Percentiles rank a stretch among this genome's conserved stretches.
These are phyloP conservation scores for Maylandia zebra DNA, from an alignment of 2,113 vertebrate genomes.

Conservation along the genomic window DNA sequence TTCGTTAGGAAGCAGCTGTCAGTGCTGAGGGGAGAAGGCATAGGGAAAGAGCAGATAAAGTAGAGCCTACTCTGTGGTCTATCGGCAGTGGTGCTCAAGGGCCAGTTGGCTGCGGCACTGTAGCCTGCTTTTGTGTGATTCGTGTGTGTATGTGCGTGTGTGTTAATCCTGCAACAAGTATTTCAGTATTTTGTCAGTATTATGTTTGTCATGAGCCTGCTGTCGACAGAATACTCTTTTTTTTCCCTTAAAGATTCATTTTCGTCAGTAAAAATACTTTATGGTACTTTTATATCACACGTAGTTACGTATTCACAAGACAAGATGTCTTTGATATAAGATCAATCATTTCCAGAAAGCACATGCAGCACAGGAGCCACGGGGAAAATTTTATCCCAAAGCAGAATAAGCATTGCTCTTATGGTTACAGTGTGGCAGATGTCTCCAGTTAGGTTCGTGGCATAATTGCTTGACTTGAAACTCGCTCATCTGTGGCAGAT, in stretches of 20 bases:
- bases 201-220: neutral
- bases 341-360: neutral
- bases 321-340: neutral
- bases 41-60: constrained; percentile 56
- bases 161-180: constrained; percentile 6
- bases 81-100: constrained; percentile 48
- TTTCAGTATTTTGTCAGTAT: neutral
- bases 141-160: neutral
- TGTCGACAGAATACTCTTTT: neutral
- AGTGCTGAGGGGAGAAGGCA: constrained; percentile 60
- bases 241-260: accelerated
- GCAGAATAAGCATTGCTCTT: neutral
- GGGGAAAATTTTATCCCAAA: neutral
- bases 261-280: neutral
- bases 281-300: neutral
- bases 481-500: neutral
- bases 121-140: neutral
- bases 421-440: neutral
- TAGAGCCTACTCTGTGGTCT: constrained; percentile 40
- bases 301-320: neutral
- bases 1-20: constrained; percentile 73
- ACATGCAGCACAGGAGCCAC: neutral
- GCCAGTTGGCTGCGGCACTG: constrained; percentile 41
- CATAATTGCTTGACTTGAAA: neutral
- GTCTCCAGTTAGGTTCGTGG: neutral